A percentile compares a stretch with the other conserved stretches of the same genome.
Evolutionary conservation across 2,888 invertebrate species (phyloP).

Genomic region (Graphium colonna): DNA sequence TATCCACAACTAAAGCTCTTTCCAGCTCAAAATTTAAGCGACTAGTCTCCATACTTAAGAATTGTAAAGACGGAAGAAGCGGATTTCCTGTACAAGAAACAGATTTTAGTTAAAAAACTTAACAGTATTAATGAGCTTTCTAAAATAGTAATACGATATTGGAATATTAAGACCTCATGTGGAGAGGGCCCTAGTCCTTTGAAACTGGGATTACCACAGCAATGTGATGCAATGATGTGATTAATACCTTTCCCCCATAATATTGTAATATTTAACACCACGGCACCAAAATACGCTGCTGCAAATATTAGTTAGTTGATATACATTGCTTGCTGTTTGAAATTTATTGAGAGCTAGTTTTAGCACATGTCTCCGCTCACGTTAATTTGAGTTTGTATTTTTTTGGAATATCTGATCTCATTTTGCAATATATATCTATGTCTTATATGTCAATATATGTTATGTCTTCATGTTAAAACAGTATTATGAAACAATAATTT

Average conservation of each 20-base stretch:
- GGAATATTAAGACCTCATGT: slow-evolving; percentile 9
- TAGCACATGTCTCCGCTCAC: too few species aligned
- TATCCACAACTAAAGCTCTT: too few species aligned
- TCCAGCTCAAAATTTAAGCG: too few species aligned
- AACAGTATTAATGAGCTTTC: background rate
- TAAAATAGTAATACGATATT: slow-evolving; percentile 17
- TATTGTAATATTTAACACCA: slow-evolving; percentile 5
- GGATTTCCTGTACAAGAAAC: background rate
- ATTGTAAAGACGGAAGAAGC: too few species aligned
- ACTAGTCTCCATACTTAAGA: too few species aligned
- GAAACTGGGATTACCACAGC: slow-evolving; percentile 14
- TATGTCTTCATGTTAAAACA: too few species aligned
- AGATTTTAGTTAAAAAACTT: background rate
- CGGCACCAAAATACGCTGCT: background rate
- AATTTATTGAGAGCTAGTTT: too few species aligned
- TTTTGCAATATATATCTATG: too few species aligned
- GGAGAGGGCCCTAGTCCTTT: slow-evolving; percentile 8
- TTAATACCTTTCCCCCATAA: slow-evolving; percentile 18
- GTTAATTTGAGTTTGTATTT: too few species aligned
- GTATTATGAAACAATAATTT: too few species aligned
- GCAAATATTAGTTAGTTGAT: background rate
- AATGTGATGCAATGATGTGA: slow-evolving; percentile 15
- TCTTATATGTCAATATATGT: too few species aligned
- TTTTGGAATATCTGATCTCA: too few species aligned
- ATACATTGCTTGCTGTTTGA: slow-evolving; percentile 16